Percentiles rank a stretch among this genome's conserved stretches.
Evolutionary conservation across 2,888 invertebrate genomes (phyloP).

Genomic region (Papilio protenor): DNA sequence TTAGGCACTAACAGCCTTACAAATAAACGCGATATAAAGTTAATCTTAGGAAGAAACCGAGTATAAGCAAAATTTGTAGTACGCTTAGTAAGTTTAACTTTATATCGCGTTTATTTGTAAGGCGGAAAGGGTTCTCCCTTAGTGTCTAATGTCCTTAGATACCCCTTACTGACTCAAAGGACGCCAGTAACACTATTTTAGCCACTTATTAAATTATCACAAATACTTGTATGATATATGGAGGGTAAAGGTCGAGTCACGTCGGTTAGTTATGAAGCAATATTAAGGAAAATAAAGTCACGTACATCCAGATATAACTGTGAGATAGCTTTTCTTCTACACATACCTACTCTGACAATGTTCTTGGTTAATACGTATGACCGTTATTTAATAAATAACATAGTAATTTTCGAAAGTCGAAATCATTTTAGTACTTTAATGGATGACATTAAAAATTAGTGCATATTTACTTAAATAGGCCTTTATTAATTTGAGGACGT

Average conservation of each 20-base stretch:
- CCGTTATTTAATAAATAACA: background rate
- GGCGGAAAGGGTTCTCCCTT: no score
- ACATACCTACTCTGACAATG: background rate
- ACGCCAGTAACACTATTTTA: background rate
- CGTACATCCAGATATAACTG: background rate
- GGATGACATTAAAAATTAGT: background rate
- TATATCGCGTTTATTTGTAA: no score
- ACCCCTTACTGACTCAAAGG: background rate
- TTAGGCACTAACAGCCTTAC: background rate
- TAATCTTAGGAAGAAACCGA: no score
- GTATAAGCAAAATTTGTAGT: no score
- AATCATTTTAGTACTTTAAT: background rate
- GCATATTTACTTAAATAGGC: no score
- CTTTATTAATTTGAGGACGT: no score
- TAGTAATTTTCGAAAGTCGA: background rate
- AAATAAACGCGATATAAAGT: no score
- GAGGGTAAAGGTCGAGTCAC: constrained; percentile 3
- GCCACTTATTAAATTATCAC: constrained; percentile 12
- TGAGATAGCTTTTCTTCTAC: background rate
- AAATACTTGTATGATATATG: constrained; percentile 1
- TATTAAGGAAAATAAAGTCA: constrained; percentile 15
- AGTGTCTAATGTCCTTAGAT: no score
- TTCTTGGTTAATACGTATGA: background rate
- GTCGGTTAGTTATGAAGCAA: constrained; percentile 14
- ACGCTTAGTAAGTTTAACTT: no score